Evolutionary conservation across 2,113 vertebrate genomes (phyloP).

Genomic region (Chloebia gouldiae): DNA sequence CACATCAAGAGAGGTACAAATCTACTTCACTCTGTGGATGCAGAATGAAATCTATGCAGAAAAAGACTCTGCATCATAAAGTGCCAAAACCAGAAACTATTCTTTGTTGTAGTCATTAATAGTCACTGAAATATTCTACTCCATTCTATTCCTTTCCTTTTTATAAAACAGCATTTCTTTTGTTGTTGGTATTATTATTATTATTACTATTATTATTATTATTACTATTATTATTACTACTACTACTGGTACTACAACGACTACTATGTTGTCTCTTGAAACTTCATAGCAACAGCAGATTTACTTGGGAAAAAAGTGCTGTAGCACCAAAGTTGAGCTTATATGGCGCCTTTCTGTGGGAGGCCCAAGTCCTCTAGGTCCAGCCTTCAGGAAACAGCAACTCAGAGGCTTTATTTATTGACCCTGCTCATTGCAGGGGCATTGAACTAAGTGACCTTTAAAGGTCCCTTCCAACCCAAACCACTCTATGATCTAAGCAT

Average conservation of each 20-base stretch:
- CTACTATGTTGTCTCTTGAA: neutral
- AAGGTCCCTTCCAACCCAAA: neutral
- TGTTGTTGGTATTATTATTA: neutral
- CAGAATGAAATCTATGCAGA: neutral
- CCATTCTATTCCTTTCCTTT: neutral
- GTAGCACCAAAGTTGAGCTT: neutral
- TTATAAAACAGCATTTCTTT: neutral
- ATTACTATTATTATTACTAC: fast-evolving
- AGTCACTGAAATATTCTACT: neutral
- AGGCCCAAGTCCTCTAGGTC: neutral
- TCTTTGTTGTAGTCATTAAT: neutral
- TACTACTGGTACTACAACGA: too few relatives aligned
- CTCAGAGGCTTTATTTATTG: neutral
- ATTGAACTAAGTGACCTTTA: neutral
- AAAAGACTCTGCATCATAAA: neutral
- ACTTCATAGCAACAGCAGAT: neutral
- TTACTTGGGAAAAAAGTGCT: neutral
- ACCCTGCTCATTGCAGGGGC: neutral
- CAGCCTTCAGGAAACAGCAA: neutral
- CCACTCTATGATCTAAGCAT: neutral
- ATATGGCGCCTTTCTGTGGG: neutral
- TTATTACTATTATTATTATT: neutral
- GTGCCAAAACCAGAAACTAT: neutral
- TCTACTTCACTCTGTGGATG: neutral
- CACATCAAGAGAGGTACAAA: neutral